Evolutionary conservation across 2,797 vertebrate genomes (phyloP).

Genomic region (Anolis apletophallus): DNA sequence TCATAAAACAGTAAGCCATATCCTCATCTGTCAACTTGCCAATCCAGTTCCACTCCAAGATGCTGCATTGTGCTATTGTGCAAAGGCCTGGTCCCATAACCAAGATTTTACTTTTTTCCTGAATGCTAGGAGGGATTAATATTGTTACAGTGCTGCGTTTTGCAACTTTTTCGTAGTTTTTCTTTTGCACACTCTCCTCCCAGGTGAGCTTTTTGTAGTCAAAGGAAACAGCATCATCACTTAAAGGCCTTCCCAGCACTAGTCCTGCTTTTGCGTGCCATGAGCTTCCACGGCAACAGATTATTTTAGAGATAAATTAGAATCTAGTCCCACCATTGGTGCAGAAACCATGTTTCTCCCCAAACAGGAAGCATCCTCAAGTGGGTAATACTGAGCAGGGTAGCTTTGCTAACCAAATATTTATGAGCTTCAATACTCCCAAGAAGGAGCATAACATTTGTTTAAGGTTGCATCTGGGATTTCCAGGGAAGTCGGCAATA

Average conservation of each 20-base stretch:
- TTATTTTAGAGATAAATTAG: conserved; percentile 31
- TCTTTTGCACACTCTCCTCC: not conserved
- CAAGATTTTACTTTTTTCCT: no score
- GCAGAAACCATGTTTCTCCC: not conserved
- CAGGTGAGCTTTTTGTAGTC: not conserved
- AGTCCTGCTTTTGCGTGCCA: conserved; percentile 13
- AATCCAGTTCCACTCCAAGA: no score
- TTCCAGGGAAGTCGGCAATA: conserved; percentile 5
- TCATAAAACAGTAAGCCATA: no score
- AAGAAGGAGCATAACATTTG: conserved; percentile 12
- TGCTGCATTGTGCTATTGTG: no score
- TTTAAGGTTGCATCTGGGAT: conserved; percentile 28
- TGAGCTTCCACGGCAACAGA: not conserved
- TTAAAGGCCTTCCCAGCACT: conserved; percentile 12
- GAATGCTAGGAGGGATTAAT: no score
- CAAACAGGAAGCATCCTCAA: not conserved
- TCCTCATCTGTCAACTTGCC: no score
- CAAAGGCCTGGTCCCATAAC: no score
- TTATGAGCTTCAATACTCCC: conserved; percentile 33
- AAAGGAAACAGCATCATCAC: conserved; percentile 26
- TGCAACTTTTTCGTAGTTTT: conserved; percentile 12
- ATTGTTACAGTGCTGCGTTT: conserved; percentile 30
- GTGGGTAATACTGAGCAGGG: not conserved
- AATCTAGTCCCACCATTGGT: not conserved
- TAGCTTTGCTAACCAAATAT: conserved; percentile 39